These are phyloP conservation scores for Zoroaster sp. DNA, from an alignment of 53 echinoderm and acorn worm genomes.

Conservation along the genomic window DNA sequence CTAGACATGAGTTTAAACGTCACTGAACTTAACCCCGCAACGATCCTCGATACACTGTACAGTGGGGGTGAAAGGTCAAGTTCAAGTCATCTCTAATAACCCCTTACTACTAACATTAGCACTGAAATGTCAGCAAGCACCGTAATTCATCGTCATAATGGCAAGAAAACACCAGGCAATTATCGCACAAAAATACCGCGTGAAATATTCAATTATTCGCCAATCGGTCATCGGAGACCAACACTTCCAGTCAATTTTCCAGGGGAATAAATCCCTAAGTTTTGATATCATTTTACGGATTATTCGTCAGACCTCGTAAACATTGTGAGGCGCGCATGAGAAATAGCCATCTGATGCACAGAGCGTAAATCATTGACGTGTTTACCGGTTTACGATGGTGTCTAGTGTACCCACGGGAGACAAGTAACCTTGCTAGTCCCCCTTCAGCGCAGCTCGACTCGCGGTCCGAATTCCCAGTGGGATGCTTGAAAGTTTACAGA, in stretches of 20 bases:
- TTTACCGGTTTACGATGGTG: conserved; percentile 52
- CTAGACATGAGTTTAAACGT: background rate
- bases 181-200: conserved; percentile 2
- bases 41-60: background rate
- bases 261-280: background rate
- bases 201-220: conserved; percentile 23
- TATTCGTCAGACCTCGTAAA: conserved; percentile 16
- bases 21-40: background rate
- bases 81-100: conserved; percentile 19
- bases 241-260: no score
- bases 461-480: background rate
- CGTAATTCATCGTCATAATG: conserved; percentile 34
- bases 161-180: conserved; percentile 10
- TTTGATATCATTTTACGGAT: conserved; percentile 23
- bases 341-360: background rate
- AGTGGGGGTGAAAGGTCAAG: conserved; percentile 21
- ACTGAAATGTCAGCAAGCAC: background rate
- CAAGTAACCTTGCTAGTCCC: background rate
- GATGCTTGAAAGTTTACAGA: conserved; percentile 14
- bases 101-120: conserved; percentile 22
- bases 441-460: background rate
- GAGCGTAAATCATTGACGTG: conserved; percentile 28
- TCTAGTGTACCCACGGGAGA: conserved; percentile 34
- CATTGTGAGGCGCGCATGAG: background rate
- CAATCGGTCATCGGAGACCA: conserved; percentile 41